phyloP scores from a whole-genome alignment of 2,888 invertebrate genomes.

The Andrena haemorrhoa region DNA sequence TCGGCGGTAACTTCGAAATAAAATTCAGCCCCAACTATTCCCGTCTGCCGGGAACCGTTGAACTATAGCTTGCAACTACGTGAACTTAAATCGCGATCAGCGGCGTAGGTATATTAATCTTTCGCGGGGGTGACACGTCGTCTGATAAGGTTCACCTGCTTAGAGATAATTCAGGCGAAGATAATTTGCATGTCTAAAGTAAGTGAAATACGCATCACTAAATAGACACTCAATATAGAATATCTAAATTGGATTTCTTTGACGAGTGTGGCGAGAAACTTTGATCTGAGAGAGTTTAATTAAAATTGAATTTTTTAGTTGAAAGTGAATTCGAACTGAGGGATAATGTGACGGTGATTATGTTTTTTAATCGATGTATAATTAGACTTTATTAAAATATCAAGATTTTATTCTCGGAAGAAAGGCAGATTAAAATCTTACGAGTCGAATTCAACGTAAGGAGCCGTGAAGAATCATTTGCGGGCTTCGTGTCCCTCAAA shows the following conservation, averaged over 20 bases:
- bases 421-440: neutral
- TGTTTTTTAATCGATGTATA: neutral
- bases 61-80: neutral
- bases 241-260: neutral
- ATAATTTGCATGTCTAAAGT: neutral
- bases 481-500: neutral
- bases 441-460: no score
- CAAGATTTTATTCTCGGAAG: neutral
- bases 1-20: slow-evolving; percentile 19
- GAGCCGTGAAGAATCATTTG: neutral
- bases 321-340: neutral
- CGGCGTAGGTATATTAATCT: slow-evolving; percentile 1
- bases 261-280: neutral
- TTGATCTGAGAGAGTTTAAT: neutral
- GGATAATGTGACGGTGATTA: neutral
- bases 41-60: slow-evolving; percentile 2
- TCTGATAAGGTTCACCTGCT: neutral
- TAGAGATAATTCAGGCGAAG: neutral
- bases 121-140: neutral
- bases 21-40: slow-evolving; percentile 25
- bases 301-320: neutral
- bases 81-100: neutral
- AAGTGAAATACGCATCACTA: neutral
- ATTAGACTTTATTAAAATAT: neutral
- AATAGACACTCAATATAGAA: no score